These are phyloP conservation scores for Nipponia nippon DNA, from an alignment of 2,113 vertebrate species.

Conservation along the genomic window DNA sequence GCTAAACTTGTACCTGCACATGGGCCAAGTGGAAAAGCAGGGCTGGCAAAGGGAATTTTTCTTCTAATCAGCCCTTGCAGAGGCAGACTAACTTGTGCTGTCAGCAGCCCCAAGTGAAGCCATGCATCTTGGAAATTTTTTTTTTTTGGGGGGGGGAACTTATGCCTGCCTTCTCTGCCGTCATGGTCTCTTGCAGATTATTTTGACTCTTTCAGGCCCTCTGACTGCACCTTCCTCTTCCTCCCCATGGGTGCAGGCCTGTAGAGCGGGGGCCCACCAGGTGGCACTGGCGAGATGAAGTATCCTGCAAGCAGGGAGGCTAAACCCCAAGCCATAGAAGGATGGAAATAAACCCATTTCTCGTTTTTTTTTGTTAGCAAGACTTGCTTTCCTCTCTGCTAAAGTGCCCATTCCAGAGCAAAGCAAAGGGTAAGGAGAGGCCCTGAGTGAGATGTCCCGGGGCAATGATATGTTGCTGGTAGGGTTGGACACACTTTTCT, in stretches of 20 bases:
- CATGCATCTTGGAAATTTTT: not conserved
- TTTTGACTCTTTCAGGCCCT: not conserved
- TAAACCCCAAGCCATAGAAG: not conserved
- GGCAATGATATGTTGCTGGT: not conserved
- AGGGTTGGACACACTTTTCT: not conserved
- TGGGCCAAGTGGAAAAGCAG: constrained; percentile 8
- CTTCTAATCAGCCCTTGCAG: not conserved
- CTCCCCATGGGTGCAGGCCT: not conserved
- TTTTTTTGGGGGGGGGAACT: not conserved
- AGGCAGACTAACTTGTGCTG: not conserved
- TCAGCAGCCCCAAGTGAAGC: not conserved
- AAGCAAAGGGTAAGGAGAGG: not conserved
- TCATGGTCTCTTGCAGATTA: not conserved
- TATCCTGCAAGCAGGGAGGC: not conserved
- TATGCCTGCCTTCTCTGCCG: not conserved
- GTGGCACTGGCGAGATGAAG: not conserved
- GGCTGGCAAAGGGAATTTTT: not conserved
- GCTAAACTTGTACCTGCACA: not conserved
- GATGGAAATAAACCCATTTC: not conserved
- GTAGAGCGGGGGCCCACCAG: not conserved
- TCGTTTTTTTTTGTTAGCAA: not conserved
- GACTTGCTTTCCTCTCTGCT: not conserved
- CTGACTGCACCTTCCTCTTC: not conserved
- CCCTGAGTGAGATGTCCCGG: rapidly evolving
- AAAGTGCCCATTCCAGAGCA: not conserved